Base-by-base conservation (phyloP, 2,797 vertebrate species). In the Nannoperca obscura region DNA sequence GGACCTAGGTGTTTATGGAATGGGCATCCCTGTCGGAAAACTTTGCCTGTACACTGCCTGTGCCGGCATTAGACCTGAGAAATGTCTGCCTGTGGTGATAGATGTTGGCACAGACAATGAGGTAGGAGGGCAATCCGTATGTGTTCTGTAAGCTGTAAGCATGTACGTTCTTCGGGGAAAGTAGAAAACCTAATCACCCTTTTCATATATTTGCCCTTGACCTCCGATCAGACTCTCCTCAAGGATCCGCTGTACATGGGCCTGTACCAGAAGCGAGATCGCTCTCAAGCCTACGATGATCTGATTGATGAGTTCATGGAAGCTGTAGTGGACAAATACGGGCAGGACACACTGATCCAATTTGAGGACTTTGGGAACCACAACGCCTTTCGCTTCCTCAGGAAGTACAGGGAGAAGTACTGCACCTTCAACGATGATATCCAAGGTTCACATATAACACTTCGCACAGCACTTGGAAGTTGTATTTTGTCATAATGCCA, bases 291-390 rank as follows among this genome's bases (percentile, higher is more conserved):
- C 17, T 99, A 99, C 2, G 97, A 99, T 0, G 97, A 99, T 54
- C 95, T 99, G 24, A 99, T 99, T 7, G 98, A 99, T 63, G 98
- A 99, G 74, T 99, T 99, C 57, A 99, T 99, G 98, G 97, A 98
- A 61, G 98, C 98, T 20, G 96, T 99, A 27, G 97, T 97, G 65
- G 95, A 97, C 59, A 98, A 97, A 94, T 99, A 99, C 0, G 98
- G 98, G 42, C 97, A 96, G 91, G 96, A 96, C 89, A 98, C 97
- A 0, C 96, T 99, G 22, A 99, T 99, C 91, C 98, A 99, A 49
- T 99, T 99, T 87, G 98, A 99, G 78, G 98, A 99, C 92, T 99
- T 99, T 74, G 98, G 98, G 19, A 99, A 99, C 93, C 97, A 98
- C 94, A 99, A 99, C 0, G 98, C 98, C 2, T 99, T 99, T 87